These are phyloP conservation scores for Cataglyphis cursor DNA, from an alignment of 2,888 invertebrate genomes.

Conservation along the genomic window DNA sequence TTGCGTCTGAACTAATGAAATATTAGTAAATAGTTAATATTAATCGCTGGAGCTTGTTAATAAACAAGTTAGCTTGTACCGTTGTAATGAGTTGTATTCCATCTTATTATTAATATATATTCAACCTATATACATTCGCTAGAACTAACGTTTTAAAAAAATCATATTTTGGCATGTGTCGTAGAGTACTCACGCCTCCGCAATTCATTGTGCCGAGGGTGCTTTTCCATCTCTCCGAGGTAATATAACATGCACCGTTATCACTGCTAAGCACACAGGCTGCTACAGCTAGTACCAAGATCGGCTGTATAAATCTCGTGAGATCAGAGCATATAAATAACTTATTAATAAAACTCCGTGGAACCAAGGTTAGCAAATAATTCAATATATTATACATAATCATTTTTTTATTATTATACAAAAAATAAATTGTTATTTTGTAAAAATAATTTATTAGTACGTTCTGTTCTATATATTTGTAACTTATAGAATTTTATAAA, in stretches of 20 bases:
- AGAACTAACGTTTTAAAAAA: constrained; percentile 1
- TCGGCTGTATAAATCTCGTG: constrained; percentile 24
- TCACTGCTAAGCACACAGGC: constrained; percentile 20
- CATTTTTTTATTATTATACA: background rate
- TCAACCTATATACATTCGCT: background rate
- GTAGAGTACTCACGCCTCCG: background rate
- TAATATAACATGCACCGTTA: constrained; percentile 35
- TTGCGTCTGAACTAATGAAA: background rate
- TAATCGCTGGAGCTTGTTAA: background rate
- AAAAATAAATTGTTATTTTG: constrained; percentile 1
- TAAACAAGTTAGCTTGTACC: background rate
- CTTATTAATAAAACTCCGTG: constrained; percentile 9
- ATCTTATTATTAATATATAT: background rate
- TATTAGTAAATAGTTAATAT: constrained; percentile 5
- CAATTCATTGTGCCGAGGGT: constrained; percentile 21
- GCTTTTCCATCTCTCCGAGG: constrained; percentile 11
- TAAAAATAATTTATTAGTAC: background rate
- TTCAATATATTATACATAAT: background rate
- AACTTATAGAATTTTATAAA: background rate
- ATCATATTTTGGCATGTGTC: background rate
- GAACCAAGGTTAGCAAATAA: background rate
- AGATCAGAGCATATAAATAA: background rate
- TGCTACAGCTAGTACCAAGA: constrained; percentile 9
- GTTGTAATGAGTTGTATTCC: background rate
- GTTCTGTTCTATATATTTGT: background rate